Base-by-base conservation (phyloP, 2,113 vertebrate genomes). In the Labrus mixtus region DNA sequence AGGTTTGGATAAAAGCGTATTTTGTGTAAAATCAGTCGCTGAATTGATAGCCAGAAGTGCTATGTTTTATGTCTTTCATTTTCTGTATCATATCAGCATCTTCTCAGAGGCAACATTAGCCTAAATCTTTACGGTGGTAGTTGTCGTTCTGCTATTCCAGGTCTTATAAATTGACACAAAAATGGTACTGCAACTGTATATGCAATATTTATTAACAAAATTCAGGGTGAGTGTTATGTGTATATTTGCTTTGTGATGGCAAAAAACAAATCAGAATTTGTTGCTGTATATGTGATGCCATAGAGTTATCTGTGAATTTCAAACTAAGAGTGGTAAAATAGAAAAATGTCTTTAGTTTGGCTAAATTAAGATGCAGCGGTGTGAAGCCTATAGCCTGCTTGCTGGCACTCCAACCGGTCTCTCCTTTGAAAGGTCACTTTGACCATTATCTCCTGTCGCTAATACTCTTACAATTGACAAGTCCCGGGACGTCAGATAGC, bases 1-100 rank as follows among this genome's bases (percentile, higher is more conserved):
- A 58, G 62, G 57, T 79, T 78, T 79, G 73, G 43, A 55, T 63
- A 48, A 12, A 72, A 75, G 41, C n/a, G 17, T 48, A 11, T 70
- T 63, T 76, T 15, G 75, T 78, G 41, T 73, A 17, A 84, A 86
- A 83, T 76, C 53, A 69, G 64, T 56, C 39, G 39, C 46, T 50
- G 6, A 39, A 67, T 41, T 55, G n/a, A 78, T 16, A 20, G 61
- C 80, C 77, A 76, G 63, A 77, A 72, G 74, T 67, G 58, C 16
- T 78, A n/a, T 78, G 55, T 59, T 19, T 48, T 11, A 48, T 48
- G 16, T 48, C 16, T 48, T 19, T 48, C 46, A 7, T 48, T 48
- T 48, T 48, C 46, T 46, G 9, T 17, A 50, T 59, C 54, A 53
- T 55, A 51, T 66, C 55, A 54, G 43, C 36, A 57, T 68, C 23